These are phyloP conservation scores for Nebria ingens DNA, from an alignment of 1,140 invertebrate genomes.

Conservation along the genomic window DNA sequence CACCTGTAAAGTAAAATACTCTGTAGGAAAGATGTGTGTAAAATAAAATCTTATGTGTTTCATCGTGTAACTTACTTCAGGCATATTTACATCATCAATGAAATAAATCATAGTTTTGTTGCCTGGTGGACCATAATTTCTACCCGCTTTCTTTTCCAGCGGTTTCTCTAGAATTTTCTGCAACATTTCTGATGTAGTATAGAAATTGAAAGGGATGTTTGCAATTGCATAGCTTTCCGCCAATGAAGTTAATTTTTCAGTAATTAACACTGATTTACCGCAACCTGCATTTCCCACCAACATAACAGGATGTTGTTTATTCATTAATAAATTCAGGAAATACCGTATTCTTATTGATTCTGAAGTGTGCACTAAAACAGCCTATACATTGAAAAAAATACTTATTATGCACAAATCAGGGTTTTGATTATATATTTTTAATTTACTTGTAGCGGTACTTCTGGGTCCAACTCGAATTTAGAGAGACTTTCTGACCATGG, in stretches of 20 bases:
- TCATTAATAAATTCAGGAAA: slow-evolving; percentile 84
- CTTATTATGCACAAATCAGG: not conserved
- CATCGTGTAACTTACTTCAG: slow-evolving; percentile 50
- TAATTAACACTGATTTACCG: slow-evolving; percentile 82
- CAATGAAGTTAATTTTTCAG: slow-evolving; percentile 72
- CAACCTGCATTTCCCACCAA: slow-evolving; percentile 84
- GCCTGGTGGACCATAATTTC: slow-evolving; percentile 91
- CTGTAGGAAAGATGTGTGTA: not conserved
- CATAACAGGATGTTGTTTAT: slow-evolving; percentile 83
- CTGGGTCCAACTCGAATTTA: slow-evolving; percentile 84
- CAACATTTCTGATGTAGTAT: slow-evolving; percentile 92
- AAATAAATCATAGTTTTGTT: slow-evolving; percentile 93
- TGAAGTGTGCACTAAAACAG: slow-evolving; percentile 83
- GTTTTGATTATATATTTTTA: slow-evolving; percentile 2
- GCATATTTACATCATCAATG: slow-evolving; percentile 97
- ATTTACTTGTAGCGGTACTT: slow-evolving; percentile 76
- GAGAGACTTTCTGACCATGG: slow-evolving; percentile 82
- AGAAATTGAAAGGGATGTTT: slow-evolving; percentile 94
- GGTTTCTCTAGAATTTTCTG: slow-evolving; percentile 91
- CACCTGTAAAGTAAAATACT: slow-evolving; percentile 13
- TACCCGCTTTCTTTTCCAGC: slow-evolving; percentile 93
- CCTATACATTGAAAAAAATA: slow-evolving; percentile 44
- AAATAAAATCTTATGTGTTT: not conserved
- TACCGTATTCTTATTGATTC: slow-evolving; percentile 85
- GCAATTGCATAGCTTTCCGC: slow-evolving; percentile 80